Base-by-base conservation (phyloP, 1,140 invertebrate genomes). In the Lamellibrachia luymesi region DNA sequence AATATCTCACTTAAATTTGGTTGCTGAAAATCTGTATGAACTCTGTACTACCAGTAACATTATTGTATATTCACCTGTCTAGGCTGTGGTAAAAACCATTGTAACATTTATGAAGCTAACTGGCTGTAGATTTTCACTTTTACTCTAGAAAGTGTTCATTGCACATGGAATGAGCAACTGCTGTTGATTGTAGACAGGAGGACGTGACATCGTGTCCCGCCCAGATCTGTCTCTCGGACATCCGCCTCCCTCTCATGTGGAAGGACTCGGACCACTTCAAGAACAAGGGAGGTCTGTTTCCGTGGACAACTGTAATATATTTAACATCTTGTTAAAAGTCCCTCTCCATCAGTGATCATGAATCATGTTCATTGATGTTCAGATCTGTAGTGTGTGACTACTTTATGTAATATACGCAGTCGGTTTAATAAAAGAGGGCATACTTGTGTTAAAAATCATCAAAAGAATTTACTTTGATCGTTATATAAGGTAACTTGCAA, bases 261-360 rank as follows among this genome's bases (percentile, higher is more conserved):
- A 97, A 97, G 93, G 97, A 98, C 95, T 97, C 97, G 0, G 97
- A 98, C 95, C 97, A 98, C 94, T 98, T 98, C 94, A 98, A 98
- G 95, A 98, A 98, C 95, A 97, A 97, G 94, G 97, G 97, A 51
- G 95, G 95, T 96, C 94, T 94, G 94, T 93, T 13, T 13, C 27
- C 50, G 4, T 2, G 7, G 38, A 38, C 38, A 38, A 38, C 38
- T 38, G 1, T 38, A 38, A 38, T 92, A 50, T 92, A 92, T 17
- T 92, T 50, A 22, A 49, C 50, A 92, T 92, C 38, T 38, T 38
- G 38, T 38, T 38, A 38, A 38, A 38, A 38, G 38, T 38, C 38
- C 38, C 38, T 38, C 38, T 38, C 38, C 38, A 38, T n/a, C n/a
- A 50, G n/a, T 64, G 22, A 91, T 92, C 17, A 90, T 80, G 50